A percentile compares a stretch with the other conserved stretches of the same genome.
These are phyloP conservation scores for Caranx melampygus DNA, from an alignment of 2,113 vertebrate species.

Conservation along the genomic window DNA sequence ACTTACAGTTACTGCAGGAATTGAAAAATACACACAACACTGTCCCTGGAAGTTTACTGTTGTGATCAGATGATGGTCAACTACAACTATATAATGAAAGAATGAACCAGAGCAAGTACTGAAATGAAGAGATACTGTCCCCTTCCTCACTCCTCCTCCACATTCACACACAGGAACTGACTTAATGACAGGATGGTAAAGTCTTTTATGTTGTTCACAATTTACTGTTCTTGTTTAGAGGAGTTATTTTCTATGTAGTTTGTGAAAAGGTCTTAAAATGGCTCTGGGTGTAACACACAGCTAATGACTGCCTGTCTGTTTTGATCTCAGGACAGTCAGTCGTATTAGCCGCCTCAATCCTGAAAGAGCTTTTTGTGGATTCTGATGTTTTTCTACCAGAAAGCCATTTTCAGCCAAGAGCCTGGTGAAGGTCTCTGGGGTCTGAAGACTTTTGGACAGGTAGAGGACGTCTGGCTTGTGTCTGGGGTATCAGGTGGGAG, in stretches of 20 bases:
- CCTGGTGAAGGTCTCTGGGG: constrained; percentile 25
- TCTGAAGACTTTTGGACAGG: constrained; percentile 39
- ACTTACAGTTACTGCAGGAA: neutral
- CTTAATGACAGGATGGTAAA: neutral
- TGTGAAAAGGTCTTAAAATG: neutral
- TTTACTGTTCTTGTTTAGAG: no score
- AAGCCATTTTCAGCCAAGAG: neutral
- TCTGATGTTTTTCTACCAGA: neutral
- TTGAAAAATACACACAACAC: neutral
- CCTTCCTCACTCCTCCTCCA: neutral
- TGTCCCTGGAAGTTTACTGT: neutral
- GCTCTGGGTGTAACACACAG: neutral
- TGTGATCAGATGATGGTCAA: neutral
- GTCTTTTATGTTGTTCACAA: no score
- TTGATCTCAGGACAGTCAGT: neutral
- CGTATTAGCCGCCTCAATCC: neutral
- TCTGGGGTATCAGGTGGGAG: constrained; percentile 10
- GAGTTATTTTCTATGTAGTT: no score
- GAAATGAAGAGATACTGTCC: neutral
- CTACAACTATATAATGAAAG: neutral
- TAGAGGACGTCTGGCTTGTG: constrained; percentile 5
- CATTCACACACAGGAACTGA: neutral
- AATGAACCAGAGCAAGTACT: neutral
- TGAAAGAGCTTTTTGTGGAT: neutral
- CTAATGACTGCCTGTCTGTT: neutral